Conservation (phyloP, 2,888 invertebrate species). For the Hirtodrosophila duncani region DNA sequence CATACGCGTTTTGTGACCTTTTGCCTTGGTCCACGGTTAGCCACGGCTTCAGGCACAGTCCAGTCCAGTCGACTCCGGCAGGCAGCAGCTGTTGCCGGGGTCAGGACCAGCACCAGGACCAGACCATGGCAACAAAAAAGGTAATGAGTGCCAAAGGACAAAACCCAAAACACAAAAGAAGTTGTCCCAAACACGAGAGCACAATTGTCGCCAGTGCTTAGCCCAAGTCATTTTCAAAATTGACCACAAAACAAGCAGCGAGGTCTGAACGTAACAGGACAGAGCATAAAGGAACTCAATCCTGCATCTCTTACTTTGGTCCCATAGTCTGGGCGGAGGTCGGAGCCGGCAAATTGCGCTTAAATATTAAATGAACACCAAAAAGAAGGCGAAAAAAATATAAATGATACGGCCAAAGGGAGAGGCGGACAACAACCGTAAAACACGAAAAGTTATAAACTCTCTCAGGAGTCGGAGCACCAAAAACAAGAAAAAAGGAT, state of each 20-base stretch:
- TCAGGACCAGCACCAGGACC: slow-evolving; percentile 11
- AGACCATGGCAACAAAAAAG: slow-evolving; percentile 46
- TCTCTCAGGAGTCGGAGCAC: slow-evolving; percentile 47
- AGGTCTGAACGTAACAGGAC: too few species aligned
- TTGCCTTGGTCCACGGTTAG: slow-evolving; percentile 1
- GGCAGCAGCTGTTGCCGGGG: slow-evolving; percentile 27
- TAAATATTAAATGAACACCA: slow-evolving; percentile 74
- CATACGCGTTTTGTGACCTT: slow-evolving; percentile 11
- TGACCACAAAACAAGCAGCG: slow-evolving; percentile 62
- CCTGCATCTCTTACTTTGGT: too few species aligned
- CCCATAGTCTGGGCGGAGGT: slow-evolving; percentile 29
- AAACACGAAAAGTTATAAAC: slow-evolving; percentile 71
- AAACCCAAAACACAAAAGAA: slow-evolving; percentile 43
- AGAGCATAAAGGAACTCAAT: slow-evolving; percentile 7
- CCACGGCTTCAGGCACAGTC: neutral
- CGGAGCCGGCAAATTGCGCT: slow-evolving; percentile 66
- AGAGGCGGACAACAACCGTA: slow-evolving; percentile 64
- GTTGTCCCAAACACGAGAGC: slow-evolving; percentile 34
- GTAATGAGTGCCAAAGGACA: slow-evolving; percentile 73
- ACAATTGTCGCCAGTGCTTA: slow-evolving; percentile 70
- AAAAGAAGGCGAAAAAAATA: slow-evolving; percentile 24
- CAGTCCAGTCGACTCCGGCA: slow-evolving; percentile 9
- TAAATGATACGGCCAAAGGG: slow-evolving; percentile 34
- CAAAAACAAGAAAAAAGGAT: slow-evolving; percentile 15
- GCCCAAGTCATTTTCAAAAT: slow-evolving; percentile 69